A percentile compares a stretch with the other conserved stretches of the same genome.
Conservation (phyloP, 2,888 invertebrate species). For the Leptothorax acervorum region DNA sequence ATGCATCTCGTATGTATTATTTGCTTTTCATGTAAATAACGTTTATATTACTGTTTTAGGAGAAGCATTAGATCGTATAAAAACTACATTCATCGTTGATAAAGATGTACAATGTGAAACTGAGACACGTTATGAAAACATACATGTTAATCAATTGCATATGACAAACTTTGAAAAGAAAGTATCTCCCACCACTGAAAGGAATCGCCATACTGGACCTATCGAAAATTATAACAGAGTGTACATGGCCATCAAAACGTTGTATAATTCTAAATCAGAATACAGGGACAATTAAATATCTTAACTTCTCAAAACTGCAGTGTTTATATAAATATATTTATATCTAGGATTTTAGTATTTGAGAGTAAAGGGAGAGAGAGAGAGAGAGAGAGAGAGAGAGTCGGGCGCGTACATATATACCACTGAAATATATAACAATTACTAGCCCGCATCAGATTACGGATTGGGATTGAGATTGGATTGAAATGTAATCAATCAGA, state of each 20-base stretch:
- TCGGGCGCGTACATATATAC: no score
- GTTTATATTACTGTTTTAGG: conserved; percentile 67
- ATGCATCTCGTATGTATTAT: conserved; percentile 31
- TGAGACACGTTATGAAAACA: conserved; percentile 11
- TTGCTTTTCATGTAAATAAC: background rate
- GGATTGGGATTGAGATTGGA: no score
- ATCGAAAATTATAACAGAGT: conserved; percentile 47
- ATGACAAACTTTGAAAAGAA: conserved; percentile 59
- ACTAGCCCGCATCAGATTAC: no score
- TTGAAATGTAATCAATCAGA: no score
- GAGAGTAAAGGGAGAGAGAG: no score
- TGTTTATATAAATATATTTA: no score
- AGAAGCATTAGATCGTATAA: conserved; percentile 78
- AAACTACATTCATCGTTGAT: conserved; percentile 77
- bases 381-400: no score
- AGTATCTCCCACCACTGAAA: conserved; percentile 12
- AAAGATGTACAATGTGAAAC: conserved; percentile 66
- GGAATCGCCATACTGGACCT: background rate
- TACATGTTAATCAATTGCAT: conserved; percentile 24
- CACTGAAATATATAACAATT: no score
- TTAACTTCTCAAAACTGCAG: background rate
- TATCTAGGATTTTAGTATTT: no score
- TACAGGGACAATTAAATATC: conserved; percentile 14
- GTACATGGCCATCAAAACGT: conserved; percentile 48
- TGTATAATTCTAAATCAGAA: conserved; percentile 47